Evolutionary conservation across 2,113 vertebrate genomes (phyloP).

Genomic region (Carettochelys insculpta): DNA sequence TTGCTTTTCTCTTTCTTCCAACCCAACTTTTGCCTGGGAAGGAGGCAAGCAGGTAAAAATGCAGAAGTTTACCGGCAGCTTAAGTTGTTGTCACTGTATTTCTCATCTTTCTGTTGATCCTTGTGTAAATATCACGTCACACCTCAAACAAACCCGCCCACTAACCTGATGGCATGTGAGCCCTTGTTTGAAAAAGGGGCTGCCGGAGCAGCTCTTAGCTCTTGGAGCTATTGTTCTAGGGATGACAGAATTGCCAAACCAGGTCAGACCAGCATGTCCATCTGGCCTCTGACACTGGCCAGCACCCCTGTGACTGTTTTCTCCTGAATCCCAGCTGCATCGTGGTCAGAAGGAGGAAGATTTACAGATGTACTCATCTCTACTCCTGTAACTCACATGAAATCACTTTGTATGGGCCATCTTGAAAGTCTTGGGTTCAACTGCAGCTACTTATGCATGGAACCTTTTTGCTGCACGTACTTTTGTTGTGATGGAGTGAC

Average conservation of each 20-base stretch:
- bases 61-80: not conserved
- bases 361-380: not conserved
- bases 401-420: not conserved
- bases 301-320: not conserved
- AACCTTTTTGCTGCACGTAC: not conserved
- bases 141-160: not conserved
- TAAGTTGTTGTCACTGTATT: not conserved
- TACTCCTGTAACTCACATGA: not conserved
- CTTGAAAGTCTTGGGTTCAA: not conserved
- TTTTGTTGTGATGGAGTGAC: not conserved
- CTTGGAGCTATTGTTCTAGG: not conserved
- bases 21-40: not conserved
- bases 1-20: not conserved
- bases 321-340: not conserved
- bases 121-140: not conserved
- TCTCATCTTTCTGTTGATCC: not conserved
- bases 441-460: not conserved
- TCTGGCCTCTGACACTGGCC: not conserved
- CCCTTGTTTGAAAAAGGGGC: not conserved
- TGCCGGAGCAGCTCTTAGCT: not conserved
- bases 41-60: not conserved
- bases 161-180: not conserved
- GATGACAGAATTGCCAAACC: not conserved
- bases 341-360: not conserved
- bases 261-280: not conserved